Percentiles rank a stretch among this genome's conserved stretches.
phyloP scores from a whole-genome alignment of 1,140 invertebrate species.

The Chymomyza costata region DNA sequence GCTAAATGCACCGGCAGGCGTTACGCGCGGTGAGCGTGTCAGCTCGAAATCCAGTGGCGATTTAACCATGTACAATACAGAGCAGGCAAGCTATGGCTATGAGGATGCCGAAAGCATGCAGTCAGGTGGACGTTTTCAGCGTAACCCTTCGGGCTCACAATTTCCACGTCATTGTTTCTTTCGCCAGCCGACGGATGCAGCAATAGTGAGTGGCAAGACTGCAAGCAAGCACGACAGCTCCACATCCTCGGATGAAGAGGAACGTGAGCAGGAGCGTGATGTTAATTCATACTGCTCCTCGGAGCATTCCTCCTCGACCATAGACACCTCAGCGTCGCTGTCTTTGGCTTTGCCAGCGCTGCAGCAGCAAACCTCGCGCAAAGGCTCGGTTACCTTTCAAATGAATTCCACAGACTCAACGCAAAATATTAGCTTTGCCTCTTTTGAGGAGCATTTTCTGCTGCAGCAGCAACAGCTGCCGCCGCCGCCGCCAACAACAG shows the following conservation, averaged over 20 bases:
- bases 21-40: slow-evolving; percentile 40
- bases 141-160: slow-evolving; percentile 63
- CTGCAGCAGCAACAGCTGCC: background rate
- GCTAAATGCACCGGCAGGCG: too few species aligned
- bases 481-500: background rate
- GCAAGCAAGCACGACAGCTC: slow-evolving; percentile 1
- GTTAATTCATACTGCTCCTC: slow-evolving; percentile 33
- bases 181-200: slow-evolving; percentile 30
- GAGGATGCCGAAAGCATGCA: slow-evolving; percentile 20
- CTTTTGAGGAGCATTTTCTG: too few species aligned
- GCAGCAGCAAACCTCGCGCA: slow-evolving; percentile 54
- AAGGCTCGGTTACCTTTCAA: slow-evolving; percentile 59
- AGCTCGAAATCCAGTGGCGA: slow-evolving; percentile 74
- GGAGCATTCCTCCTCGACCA: slow-evolving; percentile 29
- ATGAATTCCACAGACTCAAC: slow-evolving; percentile 26
- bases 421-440: background rate
- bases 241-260: slow-evolving; percentile 5
- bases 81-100: slow-evolving; percentile 9
- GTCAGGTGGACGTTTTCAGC: slow-evolving; percentile 52
- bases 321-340: slow-evolving; percentile 4
- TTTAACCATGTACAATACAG: slow-evolving; percentile 65
- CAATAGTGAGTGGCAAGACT: background rate
- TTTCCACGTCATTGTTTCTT: slow-evolving; percentile 71
- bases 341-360: slow-evolving; percentile 13
- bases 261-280: slow-evolving; percentile 18